Evolutionary conservation across 2,888 invertebrate genomes (phyloP).

Genomic region (Spialia ferax): DNA sequence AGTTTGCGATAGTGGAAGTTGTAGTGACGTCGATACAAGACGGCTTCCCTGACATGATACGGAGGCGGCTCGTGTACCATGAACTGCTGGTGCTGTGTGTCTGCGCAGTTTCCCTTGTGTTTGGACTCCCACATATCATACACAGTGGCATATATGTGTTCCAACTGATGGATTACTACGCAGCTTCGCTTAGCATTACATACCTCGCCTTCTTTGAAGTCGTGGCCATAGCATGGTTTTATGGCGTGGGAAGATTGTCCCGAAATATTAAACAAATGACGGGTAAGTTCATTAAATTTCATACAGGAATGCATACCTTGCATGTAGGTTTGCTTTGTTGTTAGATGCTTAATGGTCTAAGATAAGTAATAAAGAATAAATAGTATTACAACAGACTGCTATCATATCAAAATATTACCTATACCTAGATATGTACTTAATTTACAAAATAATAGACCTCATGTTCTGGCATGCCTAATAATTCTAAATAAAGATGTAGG

Average conservation of each 20-base stretch:
- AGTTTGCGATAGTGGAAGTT: slow-evolving; percentile 98
- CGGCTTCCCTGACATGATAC: slow-evolving; percentile 95
- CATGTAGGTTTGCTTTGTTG: too few species aligned
- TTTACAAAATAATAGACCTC: too few species aligned
- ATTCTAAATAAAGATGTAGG: too few species aligned
- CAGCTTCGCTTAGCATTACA: slow-evolving; percentile 96
- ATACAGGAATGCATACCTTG: background rate
- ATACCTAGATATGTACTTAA: too few species aligned
- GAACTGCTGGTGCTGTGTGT: slow-evolving; percentile 94
- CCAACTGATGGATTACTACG: slow-evolving; percentile 97
- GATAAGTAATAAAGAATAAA: too few species aligned
- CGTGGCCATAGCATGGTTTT: slow-evolving; percentile 96
- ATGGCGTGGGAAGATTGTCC: slow-evolving; percentile 93
- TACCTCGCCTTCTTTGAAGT: slow-evolving; percentile 98
- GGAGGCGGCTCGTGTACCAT: slow-evolving; percentile 93
- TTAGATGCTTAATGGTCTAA: background rate
- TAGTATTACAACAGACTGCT: too few species aligned
- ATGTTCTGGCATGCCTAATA: too few species aligned
- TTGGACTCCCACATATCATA: slow-evolving; percentile 95
- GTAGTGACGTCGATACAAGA: slow-evolving; percentile 98
- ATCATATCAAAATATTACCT: too few species aligned
- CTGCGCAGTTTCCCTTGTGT: slow-evolving; percentile 93
- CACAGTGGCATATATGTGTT: slow-evolving; percentile 97
- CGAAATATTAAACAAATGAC: slow-evolving; percentile 97
- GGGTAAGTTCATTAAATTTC: slow-evolving; percentile 76